These are phyloP conservation scores for Drosophila sulfurigaster DNA, from an alignment of 1,140 invertebrate genomes.

Conservation along the genomic window DNA sequence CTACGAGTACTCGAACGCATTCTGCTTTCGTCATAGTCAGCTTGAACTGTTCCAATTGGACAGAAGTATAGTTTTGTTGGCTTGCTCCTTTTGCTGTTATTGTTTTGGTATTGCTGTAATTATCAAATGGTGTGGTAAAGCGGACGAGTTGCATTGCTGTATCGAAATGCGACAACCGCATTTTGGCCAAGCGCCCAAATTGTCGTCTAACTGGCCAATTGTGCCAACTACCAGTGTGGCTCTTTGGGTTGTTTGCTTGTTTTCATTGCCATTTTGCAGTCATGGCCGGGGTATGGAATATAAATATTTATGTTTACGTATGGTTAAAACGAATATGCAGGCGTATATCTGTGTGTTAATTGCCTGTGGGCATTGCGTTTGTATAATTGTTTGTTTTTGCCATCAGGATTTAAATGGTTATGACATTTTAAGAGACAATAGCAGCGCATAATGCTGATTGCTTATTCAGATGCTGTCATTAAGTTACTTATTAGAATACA, in stretches of 20 bases:
- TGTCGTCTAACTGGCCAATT: conserved; percentile 69
- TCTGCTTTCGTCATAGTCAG: conserved; percentile 55
- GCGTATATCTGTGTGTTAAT: conserved; percentile 10
- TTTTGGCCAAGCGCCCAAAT: conserved; percentile 69
- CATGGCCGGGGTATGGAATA: conserved; percentile 8
- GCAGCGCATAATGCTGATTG: neutral
- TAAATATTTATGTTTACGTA: conserved; percentile 26
- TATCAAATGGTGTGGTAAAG: conserved; percentile 68
- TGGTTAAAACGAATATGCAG: conserved; percentile 15
- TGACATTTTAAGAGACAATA: conserved; percentile 14
- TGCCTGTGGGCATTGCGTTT: conserved; percentile 28
- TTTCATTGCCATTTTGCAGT: conserved; percentile 9
- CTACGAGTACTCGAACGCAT: conserved; percentile 33
- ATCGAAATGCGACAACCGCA: conserved; percentile 72
- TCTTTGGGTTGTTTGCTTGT: conserved; percentile 6
- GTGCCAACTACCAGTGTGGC: conserved; percentile 14
- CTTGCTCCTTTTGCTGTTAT: neutral
- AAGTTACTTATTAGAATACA: too few species aligned
- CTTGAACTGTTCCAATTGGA: conserved; percentile 43
- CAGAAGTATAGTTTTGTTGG: conserved; percentile 64
- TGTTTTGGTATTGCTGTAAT: conserved; percentile 45
- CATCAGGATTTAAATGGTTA: conserved; percentile 11
- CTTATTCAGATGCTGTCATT: neutral
- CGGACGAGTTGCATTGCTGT: conserved; percentile 41
- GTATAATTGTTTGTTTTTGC: conserved; percentile 35